Percentiles rank a stretch among this genome's conserved stretches.
These are phyloP conservation scores for Anoplophora glabripennis DNA, from an alignment of 1,140 invertebrate species.

Conservation along the genomic window DNA sequence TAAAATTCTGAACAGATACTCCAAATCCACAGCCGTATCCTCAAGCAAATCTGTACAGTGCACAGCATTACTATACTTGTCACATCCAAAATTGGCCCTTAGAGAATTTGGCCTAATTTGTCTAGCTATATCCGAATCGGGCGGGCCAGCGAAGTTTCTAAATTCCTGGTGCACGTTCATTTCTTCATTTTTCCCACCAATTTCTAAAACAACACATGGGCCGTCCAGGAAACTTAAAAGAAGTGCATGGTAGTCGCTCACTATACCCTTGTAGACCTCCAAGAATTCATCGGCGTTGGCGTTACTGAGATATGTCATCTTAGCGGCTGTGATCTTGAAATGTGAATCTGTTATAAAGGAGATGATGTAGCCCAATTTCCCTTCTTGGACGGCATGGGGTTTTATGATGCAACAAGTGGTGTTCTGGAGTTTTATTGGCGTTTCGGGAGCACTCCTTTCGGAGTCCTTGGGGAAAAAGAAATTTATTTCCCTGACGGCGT, in stretches of 20 bases:
- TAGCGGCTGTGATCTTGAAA: slow-evolving; percentile 75
- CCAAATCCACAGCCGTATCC: slow-evolving; percentile 79
- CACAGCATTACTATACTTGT: slow-evolving; percentile 82
- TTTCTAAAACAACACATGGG: slow-evolving; percentile 81
- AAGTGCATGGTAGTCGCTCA: slow-evolving; percentile 71
- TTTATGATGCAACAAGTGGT: slow-evolving; percentile 87
- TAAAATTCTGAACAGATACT: slow-evolving; percentile 74
- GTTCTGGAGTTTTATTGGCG: slow-evolving; percentile 60
- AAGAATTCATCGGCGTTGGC: slow-evolving; percentile 86
- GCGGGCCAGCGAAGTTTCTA: slow-evolving; percentile 80
- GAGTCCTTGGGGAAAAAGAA: slow-evolving; percentile 41
- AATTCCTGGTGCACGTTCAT: slow-evolving; percentile 70
- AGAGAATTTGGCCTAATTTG: slow-evolving; percentile 79
- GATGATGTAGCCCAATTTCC: slow-evolving; percentile 69
- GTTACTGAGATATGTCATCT: slow-evolving; percentile 75
- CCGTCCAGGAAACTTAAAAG: slow-evolving; percentile 57
- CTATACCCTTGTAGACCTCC: slow-evolving; percentile 90
- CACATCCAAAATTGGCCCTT: slow-evolving; percentile 78
- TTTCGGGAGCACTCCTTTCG: slow-evolving; percentile 51
- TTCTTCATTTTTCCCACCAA: slow-evolving; percentile 61
- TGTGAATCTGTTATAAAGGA: slow-evolving; percentile 69
- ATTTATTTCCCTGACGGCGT: slow-evolving; percentile 53
- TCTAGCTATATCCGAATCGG: slow-evolving; percentile 83
- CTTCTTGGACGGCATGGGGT: slow-evolving; percentile 82
- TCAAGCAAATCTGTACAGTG: slow-evolving; percentile 91